Evolutionary conservation across 2,888 invertebrate genomes (phyloP), one percentile per base, ranked within the genome.

Genomic region (Drosophila borealis): DNA sequence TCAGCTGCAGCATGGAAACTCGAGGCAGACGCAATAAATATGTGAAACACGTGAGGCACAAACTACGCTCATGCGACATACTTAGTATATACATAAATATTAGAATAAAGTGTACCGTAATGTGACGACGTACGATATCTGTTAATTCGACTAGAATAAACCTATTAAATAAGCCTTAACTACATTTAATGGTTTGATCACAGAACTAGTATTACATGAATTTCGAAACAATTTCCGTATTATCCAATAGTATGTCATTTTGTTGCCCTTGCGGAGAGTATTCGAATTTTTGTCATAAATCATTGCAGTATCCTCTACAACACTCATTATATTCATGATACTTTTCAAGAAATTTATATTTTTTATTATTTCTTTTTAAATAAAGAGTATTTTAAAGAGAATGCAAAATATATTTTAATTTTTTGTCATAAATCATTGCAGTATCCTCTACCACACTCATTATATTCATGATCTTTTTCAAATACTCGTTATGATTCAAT

Each of bases 1-100:
- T 88, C 85, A 88, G 34, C 25, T 68, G 64, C 67, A 63, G 55
- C 39, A 25, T 19, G 46, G 36, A 42, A 54, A 55, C 42, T 50
- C 44, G 33, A 19, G 46, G 34, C 55, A 46, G 48, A 45, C 71
- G 57, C 57, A 65, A 65, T 59, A 51, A 59, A 65, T 5, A 46
- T 53, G 36, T 48, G 39, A 37, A 45, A 51, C 64, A 66, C 63
- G 48, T 60, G 68, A 60, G 45, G 17, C 41, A 57, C 11, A 36
- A 68, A 29, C 14, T 33, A 46, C 34, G 33, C 59, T 46, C 33
- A 41, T 49, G 42, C 36, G 34, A 11, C 33, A 54, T 10, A 41
- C 14, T 17, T 17, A n/a, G n/a, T 37, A 11, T 37, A n/a, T 37
- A 11, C n/a, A n/a, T 41, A 17, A 6, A 14, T 11, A 53, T 11